phyloP scores from a whole-genome alignment of 2,797 vertebrate species.

The Thunnus albacares region DNA sequence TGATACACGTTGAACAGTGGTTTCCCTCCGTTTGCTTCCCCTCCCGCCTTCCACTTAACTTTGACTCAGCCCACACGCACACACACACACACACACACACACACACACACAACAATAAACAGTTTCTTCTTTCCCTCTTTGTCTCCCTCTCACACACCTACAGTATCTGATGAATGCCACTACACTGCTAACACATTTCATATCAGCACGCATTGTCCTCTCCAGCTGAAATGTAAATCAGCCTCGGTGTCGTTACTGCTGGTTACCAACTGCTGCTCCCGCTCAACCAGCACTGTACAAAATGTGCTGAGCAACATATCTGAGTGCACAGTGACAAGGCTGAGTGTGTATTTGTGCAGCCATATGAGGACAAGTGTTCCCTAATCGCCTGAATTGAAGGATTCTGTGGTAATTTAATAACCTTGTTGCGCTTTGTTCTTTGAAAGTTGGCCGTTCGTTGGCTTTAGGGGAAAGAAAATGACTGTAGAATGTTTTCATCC shows the following conservation, averaged over 20 bases:
- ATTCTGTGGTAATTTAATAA: neutral
- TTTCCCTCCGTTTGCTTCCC: slow-evolving; percentile 60
- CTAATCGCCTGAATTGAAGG: neutral
- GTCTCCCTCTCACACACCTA: slow-evolving; percentile 36
- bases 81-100: neutral
- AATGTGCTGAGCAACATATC: slow-evolving; percentile 20
- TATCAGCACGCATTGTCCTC: slow-evolving; percentile 46
- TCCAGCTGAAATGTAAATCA: slow-evolving; percentile 56
- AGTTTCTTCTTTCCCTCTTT: slow-evolving; percentile 4
- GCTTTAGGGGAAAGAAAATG: neutral
- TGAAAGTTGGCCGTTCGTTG: neutral
- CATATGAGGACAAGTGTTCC: neutral
- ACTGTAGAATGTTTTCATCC: neutral
- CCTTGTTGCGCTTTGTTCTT: neutral
- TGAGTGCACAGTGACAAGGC: neutral
- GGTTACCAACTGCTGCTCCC: slow-evolving; percentile 49
- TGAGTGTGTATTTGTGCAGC: neutral
- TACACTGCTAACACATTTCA: neutral
- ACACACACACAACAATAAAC: slow-evolving; percentile 24
- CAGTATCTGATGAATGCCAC: slow-evolving; percentile 5
- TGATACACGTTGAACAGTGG: slow-evolving; percentile 40
- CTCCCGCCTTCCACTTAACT: slow-evolving; percentile 43
- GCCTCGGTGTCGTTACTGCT: slow-evolving; percentile 9
- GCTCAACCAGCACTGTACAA: slow-evolving; percentile 10
- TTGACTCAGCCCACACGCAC: slow-evolving; percentile 4